phyloP scores from a whole-genome alignment of 2,797 vertebrate species.

The Sebastes nivosus region DNA sequence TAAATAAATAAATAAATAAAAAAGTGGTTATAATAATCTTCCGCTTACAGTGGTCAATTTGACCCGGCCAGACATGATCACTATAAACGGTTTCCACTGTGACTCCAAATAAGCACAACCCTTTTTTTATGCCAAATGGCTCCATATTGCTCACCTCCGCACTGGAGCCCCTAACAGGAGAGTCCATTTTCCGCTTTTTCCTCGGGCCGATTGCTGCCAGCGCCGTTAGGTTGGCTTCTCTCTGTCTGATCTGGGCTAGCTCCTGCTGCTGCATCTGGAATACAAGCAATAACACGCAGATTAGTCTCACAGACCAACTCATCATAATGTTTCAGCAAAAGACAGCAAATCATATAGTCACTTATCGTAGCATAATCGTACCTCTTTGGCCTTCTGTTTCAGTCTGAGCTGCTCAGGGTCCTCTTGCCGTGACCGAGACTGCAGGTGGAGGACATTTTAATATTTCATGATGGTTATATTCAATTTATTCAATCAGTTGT shows the following conservation, averaged over 20 bases:
- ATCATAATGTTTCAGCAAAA: background rate
- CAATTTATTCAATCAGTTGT: constrained; percentile 33
- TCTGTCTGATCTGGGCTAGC: constrained; percentile 93
- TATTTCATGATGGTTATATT: constrained; percentile 46
- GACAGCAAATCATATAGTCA: background rate
- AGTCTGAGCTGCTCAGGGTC: constrained; percentile 94
- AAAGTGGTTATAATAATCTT: too few species aligned
- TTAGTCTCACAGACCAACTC: background rate
- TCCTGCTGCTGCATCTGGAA: constrained; percentile 97
- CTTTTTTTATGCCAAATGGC: background rate
- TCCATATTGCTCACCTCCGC: constrained; percentile 83
- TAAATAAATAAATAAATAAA: too few species aligned
- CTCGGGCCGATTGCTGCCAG: constrained; percentile 94
- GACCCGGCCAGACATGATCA: too few species aligned
- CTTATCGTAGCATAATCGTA: constrained; percentile 57
- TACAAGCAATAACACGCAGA: constrained; percentile 8
- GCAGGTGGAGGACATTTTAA: constrained; percentile 43
- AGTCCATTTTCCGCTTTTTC: constrained; percentile 93
- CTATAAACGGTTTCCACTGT: too few species aligned
- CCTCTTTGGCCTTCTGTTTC: constrained; percentile 98
- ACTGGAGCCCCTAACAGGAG: constrained; percentile 84
- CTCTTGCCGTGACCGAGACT: constrained; percentile 96
- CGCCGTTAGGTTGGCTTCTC: constrained; percentile 94
- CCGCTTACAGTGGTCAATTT: too few species aligned
- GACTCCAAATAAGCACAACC: background rate